phyloP scores from a whole-genome alignment of 2,888 invertebrate species.

The Diplazon laetatorius region DNA sequence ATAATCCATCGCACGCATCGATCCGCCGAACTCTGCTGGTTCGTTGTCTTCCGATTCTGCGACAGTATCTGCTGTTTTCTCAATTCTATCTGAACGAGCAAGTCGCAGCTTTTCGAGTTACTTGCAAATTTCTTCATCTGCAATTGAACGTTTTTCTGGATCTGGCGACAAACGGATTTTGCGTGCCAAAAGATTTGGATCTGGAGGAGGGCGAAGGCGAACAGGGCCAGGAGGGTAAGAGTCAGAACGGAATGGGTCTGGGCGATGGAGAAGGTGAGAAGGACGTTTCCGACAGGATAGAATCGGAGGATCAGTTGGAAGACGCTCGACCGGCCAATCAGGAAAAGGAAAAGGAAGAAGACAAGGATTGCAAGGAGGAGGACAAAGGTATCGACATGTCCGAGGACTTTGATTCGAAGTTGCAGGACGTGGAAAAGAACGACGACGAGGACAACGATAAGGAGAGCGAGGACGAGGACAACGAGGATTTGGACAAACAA shows the following conservation, averaged over 20 bases:
- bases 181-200: conserved; percentile 93
- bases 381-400: conserved; percentile 98
- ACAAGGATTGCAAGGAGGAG: conserved; percentile 92
- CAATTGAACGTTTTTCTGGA: conserved; percentile 93
- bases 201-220: conserved; percentile 86
- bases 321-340: conserved; percentile 93
- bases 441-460: conserved; percentile 86
- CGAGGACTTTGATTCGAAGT: conserved; percentile 95
- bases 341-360: conserved; percentile 87
- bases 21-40: conserved; percentile 76
- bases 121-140: conserved; percentile 92
- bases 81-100: conserved; percentile 92
- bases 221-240: conserved; percentile 84
- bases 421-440: conserved; percentile 90
- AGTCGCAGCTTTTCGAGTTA: conserved; percentile 90
- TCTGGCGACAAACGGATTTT: conserved; percentile 94
- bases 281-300: conserved; percentile 97
- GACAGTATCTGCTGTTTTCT: conserved; percentile 89
- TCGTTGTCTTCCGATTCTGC: conserved; percentile 87
- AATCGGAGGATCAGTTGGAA: conserved; percentile 96
- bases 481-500: conserved; percentile 95
- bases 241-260: conserved; percentile 91
- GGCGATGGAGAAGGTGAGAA: conserved; percentile 97
- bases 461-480: conserved; percentile 86
- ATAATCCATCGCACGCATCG: conserved; percentile 33